Evolutionary conservation across 2,113 vertebrate genomes (phyloP).

Genomic region (Marmota flaviventris): DNA sequence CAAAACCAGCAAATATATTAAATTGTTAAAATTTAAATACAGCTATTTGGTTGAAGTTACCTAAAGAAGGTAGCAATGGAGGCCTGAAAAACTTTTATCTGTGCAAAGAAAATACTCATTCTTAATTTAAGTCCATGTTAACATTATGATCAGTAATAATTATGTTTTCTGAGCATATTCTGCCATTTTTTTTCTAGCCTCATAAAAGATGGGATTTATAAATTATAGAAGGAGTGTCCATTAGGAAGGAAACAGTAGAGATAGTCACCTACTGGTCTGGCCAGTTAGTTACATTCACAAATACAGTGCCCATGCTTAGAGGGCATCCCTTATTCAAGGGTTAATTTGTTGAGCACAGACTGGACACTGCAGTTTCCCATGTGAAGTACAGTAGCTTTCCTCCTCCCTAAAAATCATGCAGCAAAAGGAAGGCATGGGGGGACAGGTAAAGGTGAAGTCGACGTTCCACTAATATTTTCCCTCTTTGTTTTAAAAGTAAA

Average conservation of each 20-base stretch:
- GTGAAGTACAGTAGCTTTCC: not conserved
- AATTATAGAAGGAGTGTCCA: not conserved
- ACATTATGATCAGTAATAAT: not conserved
- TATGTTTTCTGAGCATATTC: not conserved
- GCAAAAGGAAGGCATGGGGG: not conserved
- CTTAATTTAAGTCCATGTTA: not conserved
- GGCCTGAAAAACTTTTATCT: not conserved
- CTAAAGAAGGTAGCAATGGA: not conserved
- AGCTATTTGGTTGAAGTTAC: not conserved
- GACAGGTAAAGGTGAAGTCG: conserved; percentile 34
- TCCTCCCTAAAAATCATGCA: not conserved
- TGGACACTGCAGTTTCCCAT: not conserved
- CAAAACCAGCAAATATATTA: not conserved
- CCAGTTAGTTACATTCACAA: not conserved
- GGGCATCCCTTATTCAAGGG: conserved; percentile 56
- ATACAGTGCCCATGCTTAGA: not conserved
- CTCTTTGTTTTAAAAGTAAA: conserved; percentile 36
- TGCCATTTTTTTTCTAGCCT: not conserved
- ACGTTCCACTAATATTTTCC: conserved; percentile 23
- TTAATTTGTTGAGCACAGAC: conserved; percentile 59
- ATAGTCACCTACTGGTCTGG: not conserved
- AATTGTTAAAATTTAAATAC: not conserved
- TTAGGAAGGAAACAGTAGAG: not conserved
- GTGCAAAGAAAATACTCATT: not conserved
- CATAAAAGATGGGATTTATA: not conserved